Evolutionary conservation across 2,113 vertebrate species (phyloP), one percentile per base, ranked within the genome.

Genomic region (Mormyrus lacerda): DNA sequence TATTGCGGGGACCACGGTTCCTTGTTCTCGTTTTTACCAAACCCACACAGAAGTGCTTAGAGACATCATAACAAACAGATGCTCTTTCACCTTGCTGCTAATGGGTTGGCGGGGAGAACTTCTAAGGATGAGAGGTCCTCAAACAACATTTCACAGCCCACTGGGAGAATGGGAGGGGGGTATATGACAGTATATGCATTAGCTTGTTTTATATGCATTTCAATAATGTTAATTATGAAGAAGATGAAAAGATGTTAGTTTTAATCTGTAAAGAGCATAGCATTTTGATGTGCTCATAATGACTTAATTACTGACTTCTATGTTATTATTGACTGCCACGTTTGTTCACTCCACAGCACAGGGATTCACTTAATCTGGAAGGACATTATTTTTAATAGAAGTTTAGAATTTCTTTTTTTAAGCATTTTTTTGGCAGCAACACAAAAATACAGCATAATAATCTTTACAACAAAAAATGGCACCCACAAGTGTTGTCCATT

Each of bases 71-170:
- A 84, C 55, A 85, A 84, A 58, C 48, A 61, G 83, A 65, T 35
- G 61, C n/a, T 79, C 35, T 82, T 79, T 89, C 76, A 55, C 53
- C 65, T 89, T 85, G 15, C 73, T 58, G 76, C 53, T 76, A 85
- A 89, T 88, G 87, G 53, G 53, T 61, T 88, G 42, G 44, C 24
- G 9, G 39, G 27, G 39, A 45, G 42, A 65, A 45, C 69, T 79
- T 21, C 47, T 88, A n/a, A 88, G 69, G 69, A 73, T 79, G 88
- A 88, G 73, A 88, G 45, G 21, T 65, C 88, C 88, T 88, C 88
- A n/a, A 76, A 61, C 65, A 65, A 45, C 39, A 88, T 61, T 88
- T 88, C 55, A 45, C 55, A 88, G 55, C n/a, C 55, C 55, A 55
- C 24, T 55, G 53, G 87, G 42, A 65, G 53, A 65, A 42, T 65